Conservation (phyloP, 2,797 vertebrate genomes). For the Eutrigla gurnardus region DNA sequence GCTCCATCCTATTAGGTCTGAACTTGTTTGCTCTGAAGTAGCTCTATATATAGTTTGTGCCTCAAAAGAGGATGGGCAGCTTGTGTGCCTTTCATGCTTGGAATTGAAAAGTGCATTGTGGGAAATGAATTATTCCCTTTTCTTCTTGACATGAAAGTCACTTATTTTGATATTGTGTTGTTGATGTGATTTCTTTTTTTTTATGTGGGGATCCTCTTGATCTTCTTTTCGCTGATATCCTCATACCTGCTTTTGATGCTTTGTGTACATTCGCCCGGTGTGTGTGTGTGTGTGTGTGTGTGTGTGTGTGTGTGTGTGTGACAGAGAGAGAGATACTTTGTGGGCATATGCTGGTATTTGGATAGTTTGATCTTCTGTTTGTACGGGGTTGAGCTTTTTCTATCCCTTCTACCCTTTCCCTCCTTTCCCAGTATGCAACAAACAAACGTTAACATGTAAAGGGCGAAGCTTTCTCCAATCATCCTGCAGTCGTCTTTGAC, state of each 20-base stretch:
- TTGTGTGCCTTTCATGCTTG: constrained; percentile 42
- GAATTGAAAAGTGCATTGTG: constrained; percentile 45
- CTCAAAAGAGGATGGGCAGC: constrained; percentile 31
- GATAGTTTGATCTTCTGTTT: constrained; percentile 49
- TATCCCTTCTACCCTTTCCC: constrained; percentile 13
- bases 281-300: constrained; percentile 21
- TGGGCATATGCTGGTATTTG: constrained; percentile 23
- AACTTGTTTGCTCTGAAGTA: constrained; percentile 38
- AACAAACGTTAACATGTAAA: constrained; percentile 42
- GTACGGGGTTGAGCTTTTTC: constrained; percentile 15
- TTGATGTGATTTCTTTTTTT: constrained; percentile 50
- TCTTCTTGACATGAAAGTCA: constrained; percentile 63
- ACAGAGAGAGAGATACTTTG: not conserved
- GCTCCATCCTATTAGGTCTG: constrained; percentile 11
- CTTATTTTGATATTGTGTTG: constrained; percentile 56
- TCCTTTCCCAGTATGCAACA: constrained; percentile 2
- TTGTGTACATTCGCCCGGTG: constrained; percentile 27
- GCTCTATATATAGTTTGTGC: constrained; percentile 31
- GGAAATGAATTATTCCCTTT: constrained; percentile 62
- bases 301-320: constrained; percentile 7
- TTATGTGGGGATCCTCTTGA: constrained; percentile 58
- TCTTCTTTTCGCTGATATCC: constrained; percentile 44
- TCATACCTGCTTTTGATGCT: constrained; percentile 61
- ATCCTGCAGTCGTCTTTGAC: constrained; percentile 13
- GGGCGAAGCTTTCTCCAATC: constrained; percentile 17